Evolutionary conservation across 2,113 vertebrate species (phyloP), one percentile per base, ranked within the genome.

Genomic region (Anarhynchus alexandrinus): DNA sequence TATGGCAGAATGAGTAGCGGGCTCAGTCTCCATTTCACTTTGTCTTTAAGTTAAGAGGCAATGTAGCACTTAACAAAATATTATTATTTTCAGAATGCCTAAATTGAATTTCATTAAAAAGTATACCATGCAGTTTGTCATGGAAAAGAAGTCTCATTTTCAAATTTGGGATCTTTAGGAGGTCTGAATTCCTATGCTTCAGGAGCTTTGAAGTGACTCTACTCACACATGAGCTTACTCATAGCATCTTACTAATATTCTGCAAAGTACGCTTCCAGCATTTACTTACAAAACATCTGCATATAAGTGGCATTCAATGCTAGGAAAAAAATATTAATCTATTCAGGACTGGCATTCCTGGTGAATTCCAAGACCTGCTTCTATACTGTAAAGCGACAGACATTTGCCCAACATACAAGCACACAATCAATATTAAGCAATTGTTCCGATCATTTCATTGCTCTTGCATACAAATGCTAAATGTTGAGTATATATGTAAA

Each of bases 371-470:
- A 85, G 47, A 71, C 11, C 6, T 70, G 18, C 59, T 87, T 70
- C 55, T 18, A 21, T 9, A 64, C 19, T 40, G 27, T 3, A 49
- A 69, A 78, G 40, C 13, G 78, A 54, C 0, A 0, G 47, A 40
- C 14, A 26, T 72, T 27, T 89, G 52, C 47, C 64, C n/a, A 49
- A 26, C 36, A 57, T 10, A 49, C 9, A 51, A 66, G 42, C 74
- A 67, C n/a, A 72, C 27, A 32, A 40, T 70, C 65, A 64, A 29
- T 13, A 49, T 38, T 8, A 42, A 80, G 43, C 30, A 62, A 36
- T 4, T 40, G 15, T 30, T 67, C 29, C 59, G 67, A 47, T 15
- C 10, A 27, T 12, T 78, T 78, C 18, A 85, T 0, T 85, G 43
- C 36, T 43, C 36, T 36, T 49, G 59, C 57, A 49, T 9, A 58